Conservation (phyloP, 2,797 vertebrate species). For the Coluber constrictor region DNA sequence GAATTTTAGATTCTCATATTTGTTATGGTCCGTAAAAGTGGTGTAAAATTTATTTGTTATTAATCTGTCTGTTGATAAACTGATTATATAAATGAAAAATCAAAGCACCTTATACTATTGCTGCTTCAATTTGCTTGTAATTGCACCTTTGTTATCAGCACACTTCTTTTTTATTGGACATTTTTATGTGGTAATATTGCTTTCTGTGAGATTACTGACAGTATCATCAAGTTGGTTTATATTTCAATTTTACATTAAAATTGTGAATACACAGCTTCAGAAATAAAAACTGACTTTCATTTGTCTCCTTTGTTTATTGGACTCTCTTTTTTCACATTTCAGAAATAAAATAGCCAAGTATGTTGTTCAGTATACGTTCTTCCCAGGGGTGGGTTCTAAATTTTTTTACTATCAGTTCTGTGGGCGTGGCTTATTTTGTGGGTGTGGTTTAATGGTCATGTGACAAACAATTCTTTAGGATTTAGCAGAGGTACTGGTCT, state of each 20-base stretch:
- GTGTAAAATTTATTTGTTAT: conserved; percentile 64
- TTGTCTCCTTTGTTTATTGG: conserved; percentile 57
- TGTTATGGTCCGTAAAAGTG: conserved; percentile 63
- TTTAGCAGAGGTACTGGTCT: too few relatives aligned
- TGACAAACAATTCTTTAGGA: too few relatives aligned
- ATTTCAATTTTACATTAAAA: conserved; percentile 69
- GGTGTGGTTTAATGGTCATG: too few relatives aligned
- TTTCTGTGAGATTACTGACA: conserved; percentile 66
- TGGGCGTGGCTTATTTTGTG: too few relatives aligned
- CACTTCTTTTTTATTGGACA: conserved; percentile 65
- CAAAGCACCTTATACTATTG: conserved; percentile 78
- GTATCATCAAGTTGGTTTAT: conserved; percentile 69
- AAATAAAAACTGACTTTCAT: conserved; percentile 74
- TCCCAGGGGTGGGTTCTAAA: too few relatives aligned
- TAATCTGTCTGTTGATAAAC: conserved; percentile 64
- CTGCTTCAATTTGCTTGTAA: conserved; percentile 78
- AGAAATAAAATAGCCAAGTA: background rate
- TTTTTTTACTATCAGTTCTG: too few relatives aligned
- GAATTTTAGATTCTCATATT: conserved; percentile 68
- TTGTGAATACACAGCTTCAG: conserved; percentile 74
- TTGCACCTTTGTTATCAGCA: conserved; percentile 77
- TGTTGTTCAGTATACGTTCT: conserved; percentile 41
- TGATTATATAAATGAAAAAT: conserved; percentile 67
- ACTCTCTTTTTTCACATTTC: conserved; percentile 17
- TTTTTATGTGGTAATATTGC: conserved; percentile 62